Conservation (phyloP, 1,140 invertebrate species). For the Drosophila bifasciata region DNA sequence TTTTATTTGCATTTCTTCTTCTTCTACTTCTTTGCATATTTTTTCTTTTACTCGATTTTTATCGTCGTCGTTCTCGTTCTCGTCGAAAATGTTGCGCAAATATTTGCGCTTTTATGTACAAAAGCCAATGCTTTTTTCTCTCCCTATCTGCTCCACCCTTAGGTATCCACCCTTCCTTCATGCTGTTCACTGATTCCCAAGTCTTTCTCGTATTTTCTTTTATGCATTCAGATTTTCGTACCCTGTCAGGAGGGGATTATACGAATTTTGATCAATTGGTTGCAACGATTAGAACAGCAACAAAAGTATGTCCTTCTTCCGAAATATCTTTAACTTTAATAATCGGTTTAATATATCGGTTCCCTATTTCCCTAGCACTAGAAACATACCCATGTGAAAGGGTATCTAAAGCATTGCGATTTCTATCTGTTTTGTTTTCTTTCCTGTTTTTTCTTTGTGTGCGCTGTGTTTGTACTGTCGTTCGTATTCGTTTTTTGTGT, state of each 20-base stretch:
- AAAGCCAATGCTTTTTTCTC: conserved; percentile 23
- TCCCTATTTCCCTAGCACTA: no score
- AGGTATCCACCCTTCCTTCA: conserved; percentile 2
- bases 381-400: no score
- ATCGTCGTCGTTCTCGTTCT: conserved; percentile 66
- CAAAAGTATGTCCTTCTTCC: no score
- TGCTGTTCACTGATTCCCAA: conserved; percentile 1
- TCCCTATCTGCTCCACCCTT: background rate
- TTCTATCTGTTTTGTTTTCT: no score
- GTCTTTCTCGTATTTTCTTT: conserved; percentile 41
- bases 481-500: conserved; percentile 46
- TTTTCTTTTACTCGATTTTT: conserved; percentile 76
- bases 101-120: conserved; percentile 79
- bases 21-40: conserved; percentile 72
- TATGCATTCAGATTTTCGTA: conserved; percentile 64
- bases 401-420: no score
- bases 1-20: conserved; percentile 59
- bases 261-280: no score
- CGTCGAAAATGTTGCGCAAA: conserved; percentile 76
- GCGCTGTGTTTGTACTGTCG: conserved; percentile 61
- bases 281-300: no score
- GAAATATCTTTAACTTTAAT: no score
- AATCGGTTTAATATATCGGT: no score
- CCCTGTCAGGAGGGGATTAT: no score
- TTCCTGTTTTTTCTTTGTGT: conserved; percentile 52